Conservation (phyloP, 2,113 vertebrate species). For the Otolemur garnettii region DNA sequence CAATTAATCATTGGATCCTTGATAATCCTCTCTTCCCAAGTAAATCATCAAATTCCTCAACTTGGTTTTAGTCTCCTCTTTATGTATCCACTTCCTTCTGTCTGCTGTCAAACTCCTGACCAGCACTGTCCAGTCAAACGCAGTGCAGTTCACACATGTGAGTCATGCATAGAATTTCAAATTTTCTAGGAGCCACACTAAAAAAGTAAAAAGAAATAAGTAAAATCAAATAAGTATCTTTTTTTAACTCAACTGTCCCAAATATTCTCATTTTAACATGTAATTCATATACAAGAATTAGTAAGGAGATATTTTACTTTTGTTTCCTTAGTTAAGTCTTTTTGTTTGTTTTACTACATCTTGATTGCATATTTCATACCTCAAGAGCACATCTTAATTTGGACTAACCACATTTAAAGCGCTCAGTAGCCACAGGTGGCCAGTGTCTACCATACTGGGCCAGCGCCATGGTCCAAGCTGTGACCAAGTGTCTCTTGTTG, state of each 20-base stretch:
- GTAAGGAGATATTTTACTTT: background rate
- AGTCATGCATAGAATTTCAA: background rate
- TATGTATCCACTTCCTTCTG: background rate
- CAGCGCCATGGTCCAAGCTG: background rate
- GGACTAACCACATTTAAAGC: background rate
- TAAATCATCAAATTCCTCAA: background rate
- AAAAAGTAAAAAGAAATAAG: background rate
- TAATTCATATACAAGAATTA: background rate
- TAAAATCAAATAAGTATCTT: background rate
- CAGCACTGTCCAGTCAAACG: background rate
- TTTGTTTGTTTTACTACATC: background rate
- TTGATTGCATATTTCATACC: background rate
- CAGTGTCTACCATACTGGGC: background rate
- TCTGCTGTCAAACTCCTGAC: background rate
- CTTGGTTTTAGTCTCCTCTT: background rate
- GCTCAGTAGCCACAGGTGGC: background rate
- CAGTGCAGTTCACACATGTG: background rate
- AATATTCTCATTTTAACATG: slow-evolving; percentile 12
- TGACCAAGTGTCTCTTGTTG: background rate
- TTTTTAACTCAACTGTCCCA: background rate
- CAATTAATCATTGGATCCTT: background rate
- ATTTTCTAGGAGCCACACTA: background rate
- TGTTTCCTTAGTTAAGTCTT: background rate
- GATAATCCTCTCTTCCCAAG: background rate
- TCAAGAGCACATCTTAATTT: background rate